A percentile compares a stretch with the other conserved stretches of the same genome.
These are phyloP conservation scores for Thyatira batis DNA, from an alignment of 2,888 invertebrate genomes.

Conservation along the genomic window DNA sequence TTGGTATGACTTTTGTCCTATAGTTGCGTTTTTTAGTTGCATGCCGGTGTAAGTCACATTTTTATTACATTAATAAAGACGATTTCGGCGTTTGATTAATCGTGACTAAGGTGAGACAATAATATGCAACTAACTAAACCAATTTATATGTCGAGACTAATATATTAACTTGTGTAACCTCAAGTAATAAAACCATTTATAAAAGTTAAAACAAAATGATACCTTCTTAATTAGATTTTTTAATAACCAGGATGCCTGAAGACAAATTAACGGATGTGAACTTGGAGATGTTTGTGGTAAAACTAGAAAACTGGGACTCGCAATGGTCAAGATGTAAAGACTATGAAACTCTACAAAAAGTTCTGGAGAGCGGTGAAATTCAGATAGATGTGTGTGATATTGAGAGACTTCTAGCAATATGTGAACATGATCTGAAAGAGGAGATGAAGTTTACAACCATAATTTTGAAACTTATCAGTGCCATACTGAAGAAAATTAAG, in stretches of 20 bases:
- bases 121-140: no score
- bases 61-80: no score
- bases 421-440: constrained; percentile 47
- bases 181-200: no score
- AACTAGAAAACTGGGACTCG: constrained; percentile 17
- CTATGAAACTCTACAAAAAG: constrained; percentile 39
- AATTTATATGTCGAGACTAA: no score
- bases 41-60: no score
- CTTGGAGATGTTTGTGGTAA: constrained; percentile 30
- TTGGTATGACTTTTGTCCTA: neutral
- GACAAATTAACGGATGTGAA: constrained; percentile 23
- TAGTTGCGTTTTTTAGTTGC: neutral
- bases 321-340: constrained; percentile 26
- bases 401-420: constrained; percentile 47
- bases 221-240: constrained; percentile 6
- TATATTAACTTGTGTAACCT: no score
- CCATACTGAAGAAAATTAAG: constrained; percentile 51
- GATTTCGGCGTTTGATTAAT: no score
- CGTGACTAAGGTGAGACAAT: no score
- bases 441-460: constrained; percentile 44
- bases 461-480: constrained; percentile 42
- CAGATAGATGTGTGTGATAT: constrained; percentile 27
- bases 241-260: constrained; percentile 54
- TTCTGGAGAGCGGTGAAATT: constrained; percentile 31
- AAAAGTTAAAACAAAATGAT: no score